phyloP scores from a whole-genome alignment of 1,140 invertebrate species.

The Hyphantria cunea region DNA sequence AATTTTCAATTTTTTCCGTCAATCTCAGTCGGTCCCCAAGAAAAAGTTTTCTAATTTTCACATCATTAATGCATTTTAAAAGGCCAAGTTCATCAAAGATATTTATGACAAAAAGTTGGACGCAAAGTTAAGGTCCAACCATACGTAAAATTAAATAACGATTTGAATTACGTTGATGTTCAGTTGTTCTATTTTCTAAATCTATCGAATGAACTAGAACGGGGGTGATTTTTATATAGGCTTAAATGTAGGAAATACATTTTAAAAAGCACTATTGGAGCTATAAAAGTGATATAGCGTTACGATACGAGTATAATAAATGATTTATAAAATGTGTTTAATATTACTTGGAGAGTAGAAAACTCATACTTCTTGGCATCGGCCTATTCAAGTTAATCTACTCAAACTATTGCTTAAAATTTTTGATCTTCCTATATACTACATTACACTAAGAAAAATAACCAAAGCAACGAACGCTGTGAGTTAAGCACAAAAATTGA shows the following conservation, averaged over 20 bases:
- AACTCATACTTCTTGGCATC: too few species aligned
- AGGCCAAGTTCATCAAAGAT: conserved; percentile 6
- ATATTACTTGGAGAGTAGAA: too few species aligned
- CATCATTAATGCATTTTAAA: conserved; percentile 9
- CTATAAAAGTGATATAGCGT: neutral
- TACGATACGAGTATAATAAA: too few species aligned
- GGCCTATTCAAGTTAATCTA: too few species aligned
- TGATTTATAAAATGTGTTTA: too few species aligned
- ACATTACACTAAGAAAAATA: too few species aligned
- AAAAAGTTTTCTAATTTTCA: conserved; percentile 7
- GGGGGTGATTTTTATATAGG: too few species aligned
- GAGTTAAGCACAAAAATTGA: too few species aligned
- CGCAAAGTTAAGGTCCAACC: conserved; percentile 37
- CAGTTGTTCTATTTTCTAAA: conserved; percentile 26
- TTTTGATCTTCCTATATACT: too few species aligned
- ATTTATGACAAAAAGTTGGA: conserved; percentile 8
- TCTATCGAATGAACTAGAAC: too few species aligned
- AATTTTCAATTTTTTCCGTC: conserved; percentile 11
- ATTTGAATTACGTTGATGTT: conserved; percentile 56
- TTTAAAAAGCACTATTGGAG: conserved; percentile 3
- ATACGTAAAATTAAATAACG: conserved; percentile 63
- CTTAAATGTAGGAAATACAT: conserved; percentile 1
- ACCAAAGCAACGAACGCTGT: too few species aligned
- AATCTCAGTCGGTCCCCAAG: neutral
- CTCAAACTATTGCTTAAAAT: too few species aligned